Conservation (phyloP, 2,797 vertebrate species). For the Etheostoma perlongum region DNA sequence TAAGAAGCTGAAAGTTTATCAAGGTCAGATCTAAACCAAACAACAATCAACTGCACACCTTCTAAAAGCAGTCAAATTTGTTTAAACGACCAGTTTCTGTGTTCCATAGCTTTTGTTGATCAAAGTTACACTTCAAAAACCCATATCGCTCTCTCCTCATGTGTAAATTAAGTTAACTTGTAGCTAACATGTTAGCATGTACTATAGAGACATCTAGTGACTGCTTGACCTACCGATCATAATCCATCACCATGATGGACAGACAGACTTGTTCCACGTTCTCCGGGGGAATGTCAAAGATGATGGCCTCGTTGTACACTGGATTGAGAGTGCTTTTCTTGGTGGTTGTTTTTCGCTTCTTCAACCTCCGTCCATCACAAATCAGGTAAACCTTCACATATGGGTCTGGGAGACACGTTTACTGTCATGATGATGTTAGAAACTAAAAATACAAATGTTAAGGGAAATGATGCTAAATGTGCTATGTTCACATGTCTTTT, state of each 20-base stretch:
- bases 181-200: background rate
- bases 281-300: conserved; percentile 98
- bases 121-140: no score
- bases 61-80: no score
- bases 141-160: no score
- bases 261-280: conserved; percentile 99
- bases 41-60: no score
- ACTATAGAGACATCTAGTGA: background rate
- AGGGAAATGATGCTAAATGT: background rate
- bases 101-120: no score
- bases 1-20: background rate
- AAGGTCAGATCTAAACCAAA: background rate
- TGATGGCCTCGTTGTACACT: conserved; percentile 96
- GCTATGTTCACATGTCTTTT: background rate
- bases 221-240: conserved; percentile 89
- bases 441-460: background rate
- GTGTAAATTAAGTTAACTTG: background rate
- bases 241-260: conserved; percentile 98
- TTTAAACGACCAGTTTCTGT: no score
- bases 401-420: conserved; percentile 85
- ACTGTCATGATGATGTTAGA: background rate
- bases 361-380: conserved; percentile 94
- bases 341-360: conserved; percentile 96
- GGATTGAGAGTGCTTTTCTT: conserved; percentile 98
- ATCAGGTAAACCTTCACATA: conserved; percentile 98